phyloP scores from a whole-genome alignment of 2,888 invertebrate species.

The Onchidella celtica region DNA sequence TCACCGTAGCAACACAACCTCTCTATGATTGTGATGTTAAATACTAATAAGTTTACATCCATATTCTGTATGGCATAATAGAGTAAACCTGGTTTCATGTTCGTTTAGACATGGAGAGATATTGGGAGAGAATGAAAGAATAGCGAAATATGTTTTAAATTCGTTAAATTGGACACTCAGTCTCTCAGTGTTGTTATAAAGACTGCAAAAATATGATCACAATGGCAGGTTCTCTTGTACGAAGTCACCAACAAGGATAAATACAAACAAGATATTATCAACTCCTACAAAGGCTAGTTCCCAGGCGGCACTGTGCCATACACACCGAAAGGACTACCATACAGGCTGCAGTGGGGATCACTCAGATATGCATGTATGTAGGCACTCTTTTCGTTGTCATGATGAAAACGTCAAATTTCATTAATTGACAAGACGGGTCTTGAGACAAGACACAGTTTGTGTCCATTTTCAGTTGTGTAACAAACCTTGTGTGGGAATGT shows the following conservation, averaged over 20 bases:
- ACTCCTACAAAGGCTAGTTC: conserved; percentile 67
- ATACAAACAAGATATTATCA: conserved; percentile 64
- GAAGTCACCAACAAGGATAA: conserved; percentile 62
- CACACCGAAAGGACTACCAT: conserved; percentile 75
- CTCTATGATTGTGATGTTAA: too few species aligned
- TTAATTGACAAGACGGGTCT: too few species aligned
- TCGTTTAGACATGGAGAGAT: neutral
- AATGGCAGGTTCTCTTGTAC: conserved; percentile 61
- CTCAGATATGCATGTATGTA: conserved; percentile 63
- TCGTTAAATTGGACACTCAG: neutral
- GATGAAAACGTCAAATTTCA: neutral
- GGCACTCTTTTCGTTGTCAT: neutral
- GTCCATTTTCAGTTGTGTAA: too few species aligned
- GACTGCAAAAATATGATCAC: neutral
- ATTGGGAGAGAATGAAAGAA: neutral
- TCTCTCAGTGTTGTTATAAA: neutral
- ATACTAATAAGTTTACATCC: too few species aligned
- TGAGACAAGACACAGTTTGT: too few species aligned
- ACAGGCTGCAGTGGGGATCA: conserved; percentile 71
- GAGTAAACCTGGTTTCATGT: too few species aligned
- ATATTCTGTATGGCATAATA: too few species aligned
- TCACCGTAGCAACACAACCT: too few species aligned
- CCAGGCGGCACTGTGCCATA: conserved; percentile 70
- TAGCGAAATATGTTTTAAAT: too few species aligned
- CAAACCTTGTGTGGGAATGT: too few species aligned